phyloP scores from a whole-genome alignment of 2,888 invertebrate genomes.

The Drosophila vallismaia region DNA sequence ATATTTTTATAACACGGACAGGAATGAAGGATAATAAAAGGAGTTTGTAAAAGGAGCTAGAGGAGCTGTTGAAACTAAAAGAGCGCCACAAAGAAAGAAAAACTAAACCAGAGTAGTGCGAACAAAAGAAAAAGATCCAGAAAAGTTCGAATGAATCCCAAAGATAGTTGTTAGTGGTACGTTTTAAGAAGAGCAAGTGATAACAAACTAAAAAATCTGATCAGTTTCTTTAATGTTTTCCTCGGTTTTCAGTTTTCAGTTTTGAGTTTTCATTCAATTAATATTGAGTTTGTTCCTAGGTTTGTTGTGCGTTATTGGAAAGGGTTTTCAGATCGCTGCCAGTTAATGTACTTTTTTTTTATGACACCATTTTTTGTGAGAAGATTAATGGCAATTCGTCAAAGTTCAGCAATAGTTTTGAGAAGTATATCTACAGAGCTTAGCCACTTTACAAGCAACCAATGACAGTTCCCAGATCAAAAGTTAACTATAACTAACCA shows the following conservation, averaged over 20 bases:
- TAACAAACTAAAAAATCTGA: conserved; percentile 56
- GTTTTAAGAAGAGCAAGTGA: conserved; percentile 76
- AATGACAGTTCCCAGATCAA: conserved; percentile 13
- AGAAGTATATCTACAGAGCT: conserved; percentile 8
- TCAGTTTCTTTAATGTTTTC: conserved; percentile 54
- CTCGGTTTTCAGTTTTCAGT: conserved; percentile 39
- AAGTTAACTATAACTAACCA: conserved; percentile 42
- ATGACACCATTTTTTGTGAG: conserved; percentile 20
- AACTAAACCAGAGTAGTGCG: conserved; percentile 28
- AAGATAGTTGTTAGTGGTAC: conserved; percentile 73
- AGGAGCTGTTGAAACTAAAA: conserved; percentile 7
- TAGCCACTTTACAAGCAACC: conserved; percentile 15
- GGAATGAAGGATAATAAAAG: conserved; percentile 13
- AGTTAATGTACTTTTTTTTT: conserved; percentile 9
- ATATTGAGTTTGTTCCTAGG: conserved; percentile 34
- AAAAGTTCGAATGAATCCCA: conserved; percentile 69
- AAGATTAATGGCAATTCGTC: conserved; percentile 24
- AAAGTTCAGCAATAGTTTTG: conserved; percentile 24
- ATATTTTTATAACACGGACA: conserved; percentile 63
- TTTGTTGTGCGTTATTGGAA: conserved; percentile 25
- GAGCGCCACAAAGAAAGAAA: conserved; percentile 25
- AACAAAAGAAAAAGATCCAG: conserved; percentile 47
- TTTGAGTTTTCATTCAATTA: conserved; percentile 11
- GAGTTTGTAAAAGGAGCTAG: conserved; percentile 4
- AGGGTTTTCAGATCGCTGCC: conserved; percentile 5